These are phyloP conservation scores for Acanthococcus lagerstroemiae DNA, from an alignment of 2,888 invertebrate species.

Conservation along the genomic window DNA sequence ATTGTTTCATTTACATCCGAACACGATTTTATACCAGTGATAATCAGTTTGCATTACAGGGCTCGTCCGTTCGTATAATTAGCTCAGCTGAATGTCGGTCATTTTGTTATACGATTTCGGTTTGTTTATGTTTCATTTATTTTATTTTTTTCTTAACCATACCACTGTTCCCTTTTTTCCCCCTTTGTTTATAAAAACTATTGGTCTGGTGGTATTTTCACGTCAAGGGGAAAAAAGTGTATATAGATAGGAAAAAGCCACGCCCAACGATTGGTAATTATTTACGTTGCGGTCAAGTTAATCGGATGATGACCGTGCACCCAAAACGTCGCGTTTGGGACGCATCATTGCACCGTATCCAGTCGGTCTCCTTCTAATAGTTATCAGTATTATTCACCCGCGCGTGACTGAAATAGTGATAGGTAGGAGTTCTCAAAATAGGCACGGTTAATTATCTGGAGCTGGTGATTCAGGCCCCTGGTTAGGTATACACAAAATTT, in stretches of 20 bases:
- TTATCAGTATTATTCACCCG: no score
- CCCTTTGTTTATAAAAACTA: no score
- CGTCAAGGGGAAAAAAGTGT: neutral
- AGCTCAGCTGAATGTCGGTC: constrained; percentile 28
- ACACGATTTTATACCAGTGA: constrained; percentile 22
- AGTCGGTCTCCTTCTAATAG: no score
- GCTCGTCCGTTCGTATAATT: constrained; percentile 11
- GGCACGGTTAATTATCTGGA: no score
- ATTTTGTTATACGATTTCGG: neutral
- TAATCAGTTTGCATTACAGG: neutral
- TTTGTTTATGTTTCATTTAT: neutral
- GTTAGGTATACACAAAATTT: no score
- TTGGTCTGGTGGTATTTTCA: no score
- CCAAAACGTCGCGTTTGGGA: neutral
- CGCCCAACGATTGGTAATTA: neutral
- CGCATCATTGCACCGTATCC: constrained; percentile 4
- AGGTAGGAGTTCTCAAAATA: no score
- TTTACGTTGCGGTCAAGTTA: constrained; percentile 14
- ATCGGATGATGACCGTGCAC: constrained; percentile 6
- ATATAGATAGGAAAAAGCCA: neutral
- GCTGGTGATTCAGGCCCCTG: no score
- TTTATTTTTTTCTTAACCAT: neutral
- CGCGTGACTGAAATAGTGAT: no score
- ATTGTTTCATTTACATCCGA: constrained; percentile 16
- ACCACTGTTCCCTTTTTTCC: neutral